Evolutionary conservation across 2,888 invertebrate species (phyloP), one percentile per base, ranked within the genome.

Genomic region (Lydus trimaculatus): DNA sequence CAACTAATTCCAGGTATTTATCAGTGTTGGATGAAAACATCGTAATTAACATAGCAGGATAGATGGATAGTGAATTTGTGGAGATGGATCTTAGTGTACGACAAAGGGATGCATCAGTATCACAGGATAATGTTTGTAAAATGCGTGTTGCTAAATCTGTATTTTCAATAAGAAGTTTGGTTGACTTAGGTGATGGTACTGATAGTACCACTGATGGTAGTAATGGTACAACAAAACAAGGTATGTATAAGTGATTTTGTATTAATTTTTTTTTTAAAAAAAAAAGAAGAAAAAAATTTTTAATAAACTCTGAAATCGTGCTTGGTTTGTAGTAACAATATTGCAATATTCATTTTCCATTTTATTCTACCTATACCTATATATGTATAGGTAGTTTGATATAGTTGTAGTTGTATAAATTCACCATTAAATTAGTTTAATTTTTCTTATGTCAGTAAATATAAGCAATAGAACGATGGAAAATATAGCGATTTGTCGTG

Each of bases 131-230:
- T 75, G 81, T 66, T 76, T 86, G 81, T 58, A 88, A 88, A 76
- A 85, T 87, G 60, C 83, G 89, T 39, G 86, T 87, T 11, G 89
- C 89, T 28, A 89, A 89, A 76, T 89, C 89, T 67, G 88, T 89
- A 63, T 89, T 89, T 79, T 89, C 89, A 67, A 89, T 89, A 65
- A 81, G 89, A 63, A 89, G 88, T 75, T 83, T 89, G 59, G 89
- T 89, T 52, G 88, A 89, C 81, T 83, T 89, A 59, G 87, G 87
- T 61, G 88, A 88, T 52, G 82, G 82, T 43, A 81, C 74, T 0
- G 82, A 81, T 65, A 80, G 79, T 63, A 65, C 72, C 58, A 78
- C 75, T 0, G 76, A 75, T 4, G 68, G 72, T 17, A 73, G 73
- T 20, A 73, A 74, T 48, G 70, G 65, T 15, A 72, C 72, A 31